Evolutionary conservation across 2,113 vertebrate genomes (phyloP).

Genomic region (Tragelaphus imberbis): DNA sequence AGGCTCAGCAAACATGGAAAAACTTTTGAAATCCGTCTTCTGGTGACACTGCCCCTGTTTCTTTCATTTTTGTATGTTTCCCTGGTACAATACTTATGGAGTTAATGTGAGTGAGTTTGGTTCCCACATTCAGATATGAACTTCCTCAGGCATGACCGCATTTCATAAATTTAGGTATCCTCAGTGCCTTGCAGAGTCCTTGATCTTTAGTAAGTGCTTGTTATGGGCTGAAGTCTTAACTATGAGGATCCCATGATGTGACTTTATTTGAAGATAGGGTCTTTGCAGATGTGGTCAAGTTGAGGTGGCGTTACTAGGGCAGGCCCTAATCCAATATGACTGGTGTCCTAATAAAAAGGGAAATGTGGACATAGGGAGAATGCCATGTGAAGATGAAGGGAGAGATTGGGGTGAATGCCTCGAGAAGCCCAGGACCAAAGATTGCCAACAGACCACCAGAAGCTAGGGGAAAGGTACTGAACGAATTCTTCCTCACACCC

Average conservation of each 20-base stretch:
- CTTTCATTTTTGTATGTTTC: conserved; percentile 42
- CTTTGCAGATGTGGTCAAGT: background rate
- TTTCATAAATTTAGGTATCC: background rate
- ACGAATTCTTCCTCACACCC: background rate
- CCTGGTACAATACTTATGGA: background rate
- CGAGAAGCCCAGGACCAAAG: background rate
- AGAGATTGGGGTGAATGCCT: background rate
- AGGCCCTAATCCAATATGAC: background rate
- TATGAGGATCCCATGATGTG: background rate
- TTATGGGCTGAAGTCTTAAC: background rate
- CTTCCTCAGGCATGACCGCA: background rate
- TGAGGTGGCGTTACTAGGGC: background rate
- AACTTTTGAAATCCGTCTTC: background rate
- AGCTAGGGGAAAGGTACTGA: background rate
- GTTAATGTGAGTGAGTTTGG: background rate
- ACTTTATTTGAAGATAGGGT: background rate
- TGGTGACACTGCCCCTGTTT: background rate
- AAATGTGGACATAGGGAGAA: background rate
- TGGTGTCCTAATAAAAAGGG: background rate
- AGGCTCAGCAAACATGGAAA: background rate
- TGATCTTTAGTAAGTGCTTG: background rate
- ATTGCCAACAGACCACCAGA: background rate
- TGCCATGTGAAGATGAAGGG: background rate
- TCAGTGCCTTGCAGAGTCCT: background rate
- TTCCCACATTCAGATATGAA: background rate